phyloP scores from a whole-genome alignment of 92 coral and sea anemone species.

The Ricordea florida region DNA sequence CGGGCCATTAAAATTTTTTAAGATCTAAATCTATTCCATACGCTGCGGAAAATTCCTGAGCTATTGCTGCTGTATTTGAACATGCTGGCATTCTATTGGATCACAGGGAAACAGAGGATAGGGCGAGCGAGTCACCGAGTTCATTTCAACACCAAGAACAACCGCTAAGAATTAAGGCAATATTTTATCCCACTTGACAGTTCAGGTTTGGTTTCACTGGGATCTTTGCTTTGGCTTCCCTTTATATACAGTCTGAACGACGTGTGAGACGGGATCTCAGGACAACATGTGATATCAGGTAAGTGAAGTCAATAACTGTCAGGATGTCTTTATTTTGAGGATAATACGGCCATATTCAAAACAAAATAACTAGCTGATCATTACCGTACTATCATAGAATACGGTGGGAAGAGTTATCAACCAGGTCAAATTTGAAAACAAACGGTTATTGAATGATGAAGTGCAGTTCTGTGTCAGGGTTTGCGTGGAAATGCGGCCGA shows the following conservation, averaged over 20 bases:
- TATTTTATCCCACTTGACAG: slow-evolving; percentile 25
- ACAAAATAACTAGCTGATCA: background rate
- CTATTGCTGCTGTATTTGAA: too few relatives aligned
- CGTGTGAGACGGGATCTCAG: background rate
- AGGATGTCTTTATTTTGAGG: background rate
- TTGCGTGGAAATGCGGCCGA: background rate
- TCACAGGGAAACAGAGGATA: too few relatives aligned
- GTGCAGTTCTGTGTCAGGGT: background rate
- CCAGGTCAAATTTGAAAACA: background rate
- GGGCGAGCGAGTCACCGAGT: too few relatives aligned
- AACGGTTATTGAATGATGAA: slow-evolving; percentile 21
- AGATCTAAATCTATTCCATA: too few relatives aligned
- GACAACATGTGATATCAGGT: slow-evolving; percentile 18
- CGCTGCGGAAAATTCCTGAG: too few relatives aligned
- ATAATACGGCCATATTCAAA: background rate
- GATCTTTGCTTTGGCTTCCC: background rate
- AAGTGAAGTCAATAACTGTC: background rate
- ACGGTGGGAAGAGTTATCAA: background rate
- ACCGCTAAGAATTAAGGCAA: slow-evolving; percentile 46
- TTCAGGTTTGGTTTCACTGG: slow-evolving; percentile 13
- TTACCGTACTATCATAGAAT: background rate
- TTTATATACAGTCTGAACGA: background rate
- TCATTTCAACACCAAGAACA: too few relatives aligned
- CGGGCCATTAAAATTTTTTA: too few relatives aligned
- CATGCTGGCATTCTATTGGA: too few relatives aligned